Conservation (phyloP, 2,888 invertebrate species). For the Tetanocera ferruginea region DNA sequence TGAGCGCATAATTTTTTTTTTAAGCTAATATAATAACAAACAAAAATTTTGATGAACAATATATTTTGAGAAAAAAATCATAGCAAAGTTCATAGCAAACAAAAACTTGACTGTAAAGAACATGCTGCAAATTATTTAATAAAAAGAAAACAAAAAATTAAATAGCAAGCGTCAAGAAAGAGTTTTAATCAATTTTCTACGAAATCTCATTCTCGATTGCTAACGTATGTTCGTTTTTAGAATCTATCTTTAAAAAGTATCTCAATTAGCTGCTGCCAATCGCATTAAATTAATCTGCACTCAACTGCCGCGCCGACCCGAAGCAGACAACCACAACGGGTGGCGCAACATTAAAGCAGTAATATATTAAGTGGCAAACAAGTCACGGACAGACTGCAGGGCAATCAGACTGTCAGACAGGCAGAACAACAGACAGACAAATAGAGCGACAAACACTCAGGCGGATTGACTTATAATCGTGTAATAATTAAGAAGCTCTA, state of each 20-base stretch:
- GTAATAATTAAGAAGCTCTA: constrained; percentile 18
- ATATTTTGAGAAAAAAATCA: neutral
- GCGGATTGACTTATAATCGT: constrained; percentile 29
- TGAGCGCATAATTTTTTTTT: neutral
- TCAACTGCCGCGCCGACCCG: neutral
- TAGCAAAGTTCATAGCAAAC: neutral
- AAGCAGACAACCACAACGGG: neutral
- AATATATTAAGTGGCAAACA: constrained; percentile 5
- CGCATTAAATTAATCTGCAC: constrained; percentile 9
- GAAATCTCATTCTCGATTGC: neutral
- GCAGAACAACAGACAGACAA: neutral
- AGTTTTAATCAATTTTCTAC: constrained; percentile 11
- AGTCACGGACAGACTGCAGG: neutral
- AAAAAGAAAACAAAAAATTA: neutral
- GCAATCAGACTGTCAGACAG: neutral
- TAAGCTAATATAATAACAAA: neutral
- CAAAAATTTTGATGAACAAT: neutral
- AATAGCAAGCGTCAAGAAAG: neutral
- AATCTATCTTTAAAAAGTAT: neutral
- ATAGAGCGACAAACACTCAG: neutral
- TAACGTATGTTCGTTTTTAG: too few relatives aligned
- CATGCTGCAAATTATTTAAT: neutral
- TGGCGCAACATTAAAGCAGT: neutral
- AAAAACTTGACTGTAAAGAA: neutral
- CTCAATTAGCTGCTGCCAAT: constrained; percentile 13